These are phyloP conservation scores for Pseudomyrmex concolor DNA, from an alignment of 1,140 invertebrate genomes.

Conservation along the genomic window DNA sequence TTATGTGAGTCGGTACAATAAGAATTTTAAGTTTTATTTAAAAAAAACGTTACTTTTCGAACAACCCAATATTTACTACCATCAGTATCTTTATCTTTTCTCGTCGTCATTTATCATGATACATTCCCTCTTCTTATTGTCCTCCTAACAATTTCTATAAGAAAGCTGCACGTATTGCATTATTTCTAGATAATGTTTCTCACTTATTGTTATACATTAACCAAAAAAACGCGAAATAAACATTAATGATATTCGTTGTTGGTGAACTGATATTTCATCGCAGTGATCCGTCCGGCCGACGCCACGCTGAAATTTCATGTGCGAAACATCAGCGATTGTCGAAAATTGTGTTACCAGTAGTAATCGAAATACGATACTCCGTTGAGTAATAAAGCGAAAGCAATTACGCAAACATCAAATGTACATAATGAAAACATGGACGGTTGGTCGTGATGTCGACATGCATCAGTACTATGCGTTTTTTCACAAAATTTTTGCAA, in stretches of 20 bases:
- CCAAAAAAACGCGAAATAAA: constrained; percentile 50
- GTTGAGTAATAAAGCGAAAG: constrained; percentile 47
- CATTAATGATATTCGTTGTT: constrained; percentile 48
- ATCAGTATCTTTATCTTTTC: too few species aligned
- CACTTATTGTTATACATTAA: constrained; percentile 40
- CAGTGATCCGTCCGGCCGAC: neutral
- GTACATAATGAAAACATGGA: constrained; percentile 37
- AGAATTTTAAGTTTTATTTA: too few species aligned
- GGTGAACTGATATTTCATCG: constrained; percentile 34
- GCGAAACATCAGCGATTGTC: constrained; percentile 23
- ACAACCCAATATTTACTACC: too few species aligned
- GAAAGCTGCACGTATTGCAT: neutral
- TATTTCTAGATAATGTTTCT: constrained; percentile 27
- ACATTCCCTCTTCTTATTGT: constrained; percentile 4
- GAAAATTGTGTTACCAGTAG: constrained; percentile 32
- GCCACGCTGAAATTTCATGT: constrained; percentile 28
- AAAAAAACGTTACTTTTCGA: too few species aligned
- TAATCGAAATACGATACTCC: constrained; percentile 59
- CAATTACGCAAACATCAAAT: constrained; percentile 58
- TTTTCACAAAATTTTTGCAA: constrained; percentile 7
- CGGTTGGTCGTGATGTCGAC: neutral
- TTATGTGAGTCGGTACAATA: too few species aligned
- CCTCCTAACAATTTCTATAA: neutral
- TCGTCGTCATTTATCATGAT: constrained; percentile 28
- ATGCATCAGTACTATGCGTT: too few species aligned